phyloP scores from a whole-genome alignment of 2,113 vertebrate genomes.

The Colossoma macropomum region DNA sequence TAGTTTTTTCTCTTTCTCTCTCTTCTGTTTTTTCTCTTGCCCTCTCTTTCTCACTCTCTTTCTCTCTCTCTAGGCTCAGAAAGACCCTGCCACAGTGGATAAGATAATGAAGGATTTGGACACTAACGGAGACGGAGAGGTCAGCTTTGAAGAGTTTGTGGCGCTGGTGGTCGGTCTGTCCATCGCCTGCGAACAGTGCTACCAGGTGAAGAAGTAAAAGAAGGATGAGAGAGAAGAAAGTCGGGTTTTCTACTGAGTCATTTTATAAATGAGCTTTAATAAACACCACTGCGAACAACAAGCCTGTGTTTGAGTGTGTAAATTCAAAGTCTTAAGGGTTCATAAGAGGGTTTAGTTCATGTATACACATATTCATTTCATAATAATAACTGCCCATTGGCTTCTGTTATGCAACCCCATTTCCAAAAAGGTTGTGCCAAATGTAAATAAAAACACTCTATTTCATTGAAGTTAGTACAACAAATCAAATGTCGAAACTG shows the following conservation, averaged over 20 bases:
- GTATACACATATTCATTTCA: too few species aligned
- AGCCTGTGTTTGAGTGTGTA: not conserved
- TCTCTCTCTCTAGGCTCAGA: constrained; percentile 76
- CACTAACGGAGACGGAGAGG: constrained; percentile 83
- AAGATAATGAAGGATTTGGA: constrained; percentile 90
- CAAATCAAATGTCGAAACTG: too few species aligned
- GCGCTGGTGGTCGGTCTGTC: constrained; percentile 86
- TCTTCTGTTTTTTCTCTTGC: constrained; percentile 24
- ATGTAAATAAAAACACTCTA: too few species aligned
- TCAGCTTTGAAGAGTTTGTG: constrained; percentile 92
- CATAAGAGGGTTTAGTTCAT: too few species aligned
- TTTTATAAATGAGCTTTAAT: constrained; percentile 31
- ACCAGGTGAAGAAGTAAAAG: constrained; percentile 47
- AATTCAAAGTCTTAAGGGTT: not conserved
- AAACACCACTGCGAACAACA: constrained; percentile 22
- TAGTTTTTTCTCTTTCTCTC: not conserved
- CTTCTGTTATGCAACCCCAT: too few species aligned
- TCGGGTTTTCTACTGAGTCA: constrained; percentile 14
- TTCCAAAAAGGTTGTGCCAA: too few species aligned
- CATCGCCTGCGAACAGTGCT: constrained; percentile 86
- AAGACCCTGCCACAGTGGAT: constrained; percentile 79
- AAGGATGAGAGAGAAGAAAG: not conserved
- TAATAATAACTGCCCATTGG: too few species aligned
- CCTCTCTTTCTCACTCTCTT: not conserved
- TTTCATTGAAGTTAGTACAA: too few species aligned